Percentiles rank a stretch among this genome's conserved stretches.
These are phyloP conservation scores for Meiosimyza decipiens DNA, from an alignment of 2,888 invertebrate genomes.

Conservation along the genomic window DNA sequence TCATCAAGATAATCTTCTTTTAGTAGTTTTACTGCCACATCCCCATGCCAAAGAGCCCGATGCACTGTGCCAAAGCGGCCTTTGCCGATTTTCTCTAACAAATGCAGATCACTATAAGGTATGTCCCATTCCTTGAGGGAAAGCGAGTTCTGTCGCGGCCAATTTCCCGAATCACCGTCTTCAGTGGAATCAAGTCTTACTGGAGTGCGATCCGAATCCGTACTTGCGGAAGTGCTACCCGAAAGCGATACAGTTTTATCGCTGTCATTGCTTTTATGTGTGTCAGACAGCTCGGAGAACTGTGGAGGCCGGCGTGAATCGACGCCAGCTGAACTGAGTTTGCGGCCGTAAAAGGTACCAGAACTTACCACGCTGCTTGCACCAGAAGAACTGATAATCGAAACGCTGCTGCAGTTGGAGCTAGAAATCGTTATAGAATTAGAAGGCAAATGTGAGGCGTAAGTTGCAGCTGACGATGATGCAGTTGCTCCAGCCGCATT, in stretches of 20 bases:
- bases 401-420: slow-evolving; percentile 45
- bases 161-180: slow-evolving; percentile 77
- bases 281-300: slow-evolving; percentile 68
- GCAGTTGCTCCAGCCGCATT: slow-evolving; percentile 28
- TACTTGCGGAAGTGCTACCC: slow-evolving; percentile 75
- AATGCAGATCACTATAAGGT: slow-evolving; percentile 91
- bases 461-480: slow-evolving; percentile 25
- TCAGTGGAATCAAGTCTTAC: slow-evolving; percentile 82
- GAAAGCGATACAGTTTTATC: slow-evolving; percentile 79
- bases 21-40: slow-evolving; percentile 95
- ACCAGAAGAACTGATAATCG: slow-evolving; percentile 32
- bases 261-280: slow-evolving; percentile 73
- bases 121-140: slow-evolving; percentile 98
- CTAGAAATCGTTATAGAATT: slow-evolving; percentile 39
- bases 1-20: slow-evolving; percentile 92
- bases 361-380: slow-evolving; percentile 49
- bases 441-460: slow-evolving; percentile 4
- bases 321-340: slow-evolving; percentile 66
- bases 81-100: slow-evolving; percentile 88
- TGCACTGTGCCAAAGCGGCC: slow-evolving; percentile 96
- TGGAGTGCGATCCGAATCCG: slow-evolving; percentile 85
- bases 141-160: slow-evolving; percentile 86
- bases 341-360: slow-evolving; percentile 66
- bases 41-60: slow-evolving; percentile 97
- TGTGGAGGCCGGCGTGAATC: slow-evolving; percentile 54